Base-by-base conservation (phyloP, 2,888 invertebrate species). In the Orthosia gothica region DNA sequence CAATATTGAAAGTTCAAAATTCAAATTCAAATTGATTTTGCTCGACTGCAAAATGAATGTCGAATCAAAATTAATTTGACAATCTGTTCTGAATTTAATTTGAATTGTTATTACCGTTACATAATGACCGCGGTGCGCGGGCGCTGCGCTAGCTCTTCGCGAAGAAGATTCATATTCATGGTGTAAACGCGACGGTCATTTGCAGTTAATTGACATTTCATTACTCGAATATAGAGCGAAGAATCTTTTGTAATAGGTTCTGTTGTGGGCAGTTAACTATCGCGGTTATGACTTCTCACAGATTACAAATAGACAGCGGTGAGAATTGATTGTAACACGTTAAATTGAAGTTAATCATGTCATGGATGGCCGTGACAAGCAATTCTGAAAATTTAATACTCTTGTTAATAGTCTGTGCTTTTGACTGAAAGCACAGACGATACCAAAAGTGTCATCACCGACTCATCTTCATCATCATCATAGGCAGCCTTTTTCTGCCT, bases 211-310 rank as follows among this genome's bases (percentile, higher is more conserved):
- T 86, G 70, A 73, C 68, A 64, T 61, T 77, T 76, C 26, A 68
- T 81, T 70, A 67, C 55, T 59, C 23, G 69, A 86, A 86, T 79
- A 73, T 86, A 79, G 85, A 85, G 81, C 87, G 72, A 49, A 81
- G 64, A 78, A 81, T 81, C 70, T 58, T 57, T 63, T 64, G 66
- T 78, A 86, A 86, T 81, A 77, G 64, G 40, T 70, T 76, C 64
- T 73, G 67, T 74, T 73, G 65, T 71, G 63, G 74, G 26, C 74
- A 61, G 69, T 70, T 70, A 75, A 69, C 58, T 81, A 70, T 75
- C 47, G 63, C 68, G 64, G 83, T 75, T 75, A 75, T 74, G 74
- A 85, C 61, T 72, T 82, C 71, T 72, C 52, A 68, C 58, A 61
- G 68, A 62, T 74, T 69, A 59, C 63, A 74, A 81, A 82, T 57